A percentile compares a stretch with the other conserved stretches of the same genome.
Evolutionary conservation across 2,888 invertebrate genomes (phyloP).

Genomic region (Amiota communis): DNA sequence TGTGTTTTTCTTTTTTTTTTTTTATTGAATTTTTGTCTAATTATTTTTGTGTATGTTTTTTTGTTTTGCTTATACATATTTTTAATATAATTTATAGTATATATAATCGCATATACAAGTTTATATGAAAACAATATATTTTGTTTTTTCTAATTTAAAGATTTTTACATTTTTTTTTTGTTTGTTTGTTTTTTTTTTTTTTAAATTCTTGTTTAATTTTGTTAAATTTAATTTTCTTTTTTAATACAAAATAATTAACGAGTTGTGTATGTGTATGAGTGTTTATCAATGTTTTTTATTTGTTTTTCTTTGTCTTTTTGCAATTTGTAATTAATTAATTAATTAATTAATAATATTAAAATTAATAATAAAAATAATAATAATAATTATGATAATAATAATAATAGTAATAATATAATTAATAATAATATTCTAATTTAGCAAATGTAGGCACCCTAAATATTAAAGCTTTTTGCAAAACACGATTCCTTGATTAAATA

Average conservation of each 20-base stretch:
- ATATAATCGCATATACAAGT: constrained; percentile 21
- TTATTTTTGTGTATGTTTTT: constrained; percentile 25
- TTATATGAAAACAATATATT: neutral
- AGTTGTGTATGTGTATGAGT: constrained; percentile 36
- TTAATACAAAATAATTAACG: constrained; percentile 46
- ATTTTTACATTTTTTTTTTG: constrained; percentile 31
- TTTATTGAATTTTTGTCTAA: too few species aligned
- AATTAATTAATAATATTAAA: too few species aligned
- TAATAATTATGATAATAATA: constrained; percentile 34
- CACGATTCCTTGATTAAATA: constrained; percentile 70
- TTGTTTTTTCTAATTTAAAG: too few species aligned
- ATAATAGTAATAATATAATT: constrained; percentile 44
- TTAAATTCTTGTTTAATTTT: constrained; percentile 8
- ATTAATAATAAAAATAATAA: too few species aligned
- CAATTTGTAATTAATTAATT: constrained; percentile 32
- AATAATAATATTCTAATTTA: constrained; percentile 72
- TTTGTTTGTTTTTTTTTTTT: neutral
- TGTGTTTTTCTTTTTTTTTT: neutral
- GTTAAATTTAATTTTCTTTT: constrained; percentile 13
- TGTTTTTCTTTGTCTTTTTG: constrained; percentile 30
- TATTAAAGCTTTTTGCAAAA: constrained; percentile 74
- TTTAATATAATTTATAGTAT: constrained; percentile 39
- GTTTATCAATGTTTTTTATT: neutral
- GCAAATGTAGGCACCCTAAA: constrained; percentile 74
- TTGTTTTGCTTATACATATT: constrained; percentile 26